Evolutionary conservation across 37 sponge, comb jelly and placozoan species (phyloP).

Genomic region (Cliona cf. orientalis): DNA sequence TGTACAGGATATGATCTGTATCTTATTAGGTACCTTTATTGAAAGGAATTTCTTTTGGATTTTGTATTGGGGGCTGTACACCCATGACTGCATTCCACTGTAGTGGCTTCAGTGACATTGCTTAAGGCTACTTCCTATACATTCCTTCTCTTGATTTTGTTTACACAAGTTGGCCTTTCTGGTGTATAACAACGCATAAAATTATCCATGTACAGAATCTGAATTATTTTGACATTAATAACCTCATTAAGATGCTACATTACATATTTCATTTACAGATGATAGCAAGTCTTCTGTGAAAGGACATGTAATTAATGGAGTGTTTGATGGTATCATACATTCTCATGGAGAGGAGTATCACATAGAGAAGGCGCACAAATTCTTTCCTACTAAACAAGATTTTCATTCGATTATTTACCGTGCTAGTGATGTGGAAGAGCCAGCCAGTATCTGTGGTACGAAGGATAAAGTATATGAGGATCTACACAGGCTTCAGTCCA

Average conservation of each 20-base stretch:
- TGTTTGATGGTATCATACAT: constrained; percentile 59
- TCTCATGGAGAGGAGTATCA: constrained; percentile 54
- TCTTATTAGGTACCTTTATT: no score
- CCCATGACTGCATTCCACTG: no score
- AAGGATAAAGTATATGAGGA: constrained; percentile 19
- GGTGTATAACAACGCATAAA: no score
- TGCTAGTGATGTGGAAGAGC: constrained; percentile 17
- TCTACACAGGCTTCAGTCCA: constrained; percentile 14
- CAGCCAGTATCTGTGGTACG: constrained; percentile 16
- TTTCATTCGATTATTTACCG: constrained; percentile 66
- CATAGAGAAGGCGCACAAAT: constrained; percentile 64
- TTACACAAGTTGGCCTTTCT: no score
- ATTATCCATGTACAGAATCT: no score
- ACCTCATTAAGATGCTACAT: neutral
- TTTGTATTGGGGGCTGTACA: no score
- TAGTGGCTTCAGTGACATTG: no score
- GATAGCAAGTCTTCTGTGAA: constrained; percentile 40
- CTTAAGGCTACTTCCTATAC: no score
- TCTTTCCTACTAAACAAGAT: neutral
- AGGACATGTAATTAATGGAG: constrained; percentile 67
- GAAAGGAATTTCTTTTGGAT: no score
- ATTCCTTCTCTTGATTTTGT: no score
- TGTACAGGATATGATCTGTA: no score
- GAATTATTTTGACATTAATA: no score
- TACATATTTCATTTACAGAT: constrained; percentile 32